A percentile compares a stretch with the other conserved stretches of the same genome.
Evolutionary conservation across 2,888 invertebrate genomes (phyloP).

Genomic region (Dryomyza anilis): DNA sequence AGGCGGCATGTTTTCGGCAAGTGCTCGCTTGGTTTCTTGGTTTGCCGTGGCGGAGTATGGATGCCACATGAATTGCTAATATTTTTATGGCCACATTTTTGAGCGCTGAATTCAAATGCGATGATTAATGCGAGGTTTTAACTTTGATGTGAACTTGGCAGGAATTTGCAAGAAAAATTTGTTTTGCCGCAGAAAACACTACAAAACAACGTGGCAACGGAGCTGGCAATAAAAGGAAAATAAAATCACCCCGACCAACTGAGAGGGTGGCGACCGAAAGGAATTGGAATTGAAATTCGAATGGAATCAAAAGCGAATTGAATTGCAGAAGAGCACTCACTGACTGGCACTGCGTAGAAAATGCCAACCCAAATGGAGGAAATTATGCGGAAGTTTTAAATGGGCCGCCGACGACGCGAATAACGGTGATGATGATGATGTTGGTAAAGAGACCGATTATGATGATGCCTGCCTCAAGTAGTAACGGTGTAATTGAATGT

Average conservation of each 20-base stretch:
- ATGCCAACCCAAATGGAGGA: no score
- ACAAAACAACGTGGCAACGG: no score
- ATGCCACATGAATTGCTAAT: constrained; percentile 21
- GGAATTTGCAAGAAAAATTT: constrained; percentile 9
- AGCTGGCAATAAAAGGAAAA: no score
- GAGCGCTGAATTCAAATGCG: constrained; percentile 20
- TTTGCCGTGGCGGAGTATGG: not conserved
- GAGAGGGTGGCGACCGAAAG: not conserved
- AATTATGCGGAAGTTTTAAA: not conserved
- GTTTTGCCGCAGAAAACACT: not conserved
- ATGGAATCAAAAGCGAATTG: not conserved
- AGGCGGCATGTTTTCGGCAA: no score
- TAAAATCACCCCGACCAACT: not conserved
- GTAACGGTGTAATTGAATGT: no score
- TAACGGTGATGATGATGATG: no score
- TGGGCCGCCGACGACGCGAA: no score
- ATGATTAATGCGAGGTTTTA: constrained; percentile 28
- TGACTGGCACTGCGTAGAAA: not conserved
- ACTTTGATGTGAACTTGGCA: constrained; percentile 21
- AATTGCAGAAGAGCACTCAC: no score
- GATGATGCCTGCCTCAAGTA: no score
- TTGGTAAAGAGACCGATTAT: no score
- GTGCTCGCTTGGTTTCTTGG: not conserved
- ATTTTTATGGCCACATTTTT: constrained; percentile 18
- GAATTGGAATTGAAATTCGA: not conserved